phyloP scores from a whole-genome alignment of 2,888 invertebrate species.

The Drosophila engyochracea region DNA sequence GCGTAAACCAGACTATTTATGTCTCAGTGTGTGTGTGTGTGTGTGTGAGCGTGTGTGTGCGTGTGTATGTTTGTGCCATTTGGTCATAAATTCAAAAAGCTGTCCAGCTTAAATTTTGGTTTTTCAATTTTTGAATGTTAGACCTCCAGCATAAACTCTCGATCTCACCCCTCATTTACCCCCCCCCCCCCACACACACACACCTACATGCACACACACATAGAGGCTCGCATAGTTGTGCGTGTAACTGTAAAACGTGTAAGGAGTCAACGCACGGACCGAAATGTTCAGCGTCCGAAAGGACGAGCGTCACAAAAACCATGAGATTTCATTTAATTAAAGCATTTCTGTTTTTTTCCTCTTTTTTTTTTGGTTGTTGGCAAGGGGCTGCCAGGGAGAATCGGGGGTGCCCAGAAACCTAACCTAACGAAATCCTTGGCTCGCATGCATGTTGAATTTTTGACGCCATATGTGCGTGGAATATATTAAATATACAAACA shows the following conservation, averaged over 20 bases:
- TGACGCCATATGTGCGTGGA: slow-evolving; percentile 79
- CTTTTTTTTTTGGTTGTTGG: neutral
- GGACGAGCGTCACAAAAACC: slow-evolving; percentile 68
- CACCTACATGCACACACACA: slow-evolving; percentile 6
- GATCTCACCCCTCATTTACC: neutral
- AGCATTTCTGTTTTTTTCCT: slow-evolving; percentile 53
- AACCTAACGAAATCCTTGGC: slow-evolving; percentile 33
- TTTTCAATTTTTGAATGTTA: slow-evolving; percentile 78
- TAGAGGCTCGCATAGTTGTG: slow-evolving; percentile 64
- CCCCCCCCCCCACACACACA: slow-evolving; percentile 4
- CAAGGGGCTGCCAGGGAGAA: neutral
- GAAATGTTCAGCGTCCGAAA: slow-evolving; percentile 31
- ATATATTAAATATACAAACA: slow-evolving; percentile 75
- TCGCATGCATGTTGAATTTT: slow-evolving; percentile 64
- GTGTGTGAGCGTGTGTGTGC: slow-evolving; percentile 17
- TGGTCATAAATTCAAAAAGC: slow-evolving; percentile 80
- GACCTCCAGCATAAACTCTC: slow-evolving; percentile 43
- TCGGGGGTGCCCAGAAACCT: slow-evolving; percentile 1
- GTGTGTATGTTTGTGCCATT: slow-evolving; percentile 56
- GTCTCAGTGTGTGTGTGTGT: slow-evolving; percentile 33
- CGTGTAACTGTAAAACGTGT: slow-evolving; percentile 78
- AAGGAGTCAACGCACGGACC: slow-evolving; percentile 69
- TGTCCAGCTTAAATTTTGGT: slow-evolving; percentile 79
- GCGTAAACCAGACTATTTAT: slow-evolving; percentile 67
- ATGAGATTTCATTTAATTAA: slow-evolving; percentile 79